Base-by-base conservation (phyloP, 2,113 vertebrate genomes). In the Elachura formosa region DNA sequence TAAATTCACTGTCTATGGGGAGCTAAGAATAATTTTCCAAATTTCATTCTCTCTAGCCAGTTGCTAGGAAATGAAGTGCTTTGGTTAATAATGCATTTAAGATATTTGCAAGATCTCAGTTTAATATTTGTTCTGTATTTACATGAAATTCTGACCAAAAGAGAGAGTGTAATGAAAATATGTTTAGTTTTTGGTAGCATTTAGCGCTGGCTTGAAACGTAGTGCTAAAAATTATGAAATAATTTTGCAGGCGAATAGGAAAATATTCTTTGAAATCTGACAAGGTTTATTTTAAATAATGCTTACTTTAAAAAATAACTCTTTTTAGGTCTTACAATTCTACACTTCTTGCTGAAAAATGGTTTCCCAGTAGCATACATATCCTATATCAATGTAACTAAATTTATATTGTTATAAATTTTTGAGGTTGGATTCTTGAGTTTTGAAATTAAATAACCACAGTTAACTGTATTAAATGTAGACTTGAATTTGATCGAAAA, bases 401-500 rank as follows among this genome's bases (percentile, higher is more conserved):
- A 96, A 98, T 98, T 98, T 98, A 98, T 99, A 99, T 99, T 98
- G 98, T 98, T 98, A 99, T 98, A 99, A 98, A 98, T 98, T 98
- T 98, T 97, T 98, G 96, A 98, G 98, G 97, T 98, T 99, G 98
- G 98, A 98, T 99, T 98, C 98, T 97, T 97, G 97, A 97, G 98
- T 97, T 98, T 97, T 98, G 98, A 99, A 99, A 99, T 99, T 98
- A 98, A 99, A 99, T 99, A 99, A 99, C 98, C 98, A 98, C 95
- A 97, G 97, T 98, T 98, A 99, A 98, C 99, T 98, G 98, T 98
- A 99, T 99, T 99, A 99, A 98, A 93, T 98, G 98, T 97, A 98
- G 97, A 96, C 97, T 98, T 98, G 98, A 98, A 98, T 98, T 98
- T 98, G 97, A 97, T 98, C 97, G 97, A 97, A 98, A 98, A 97